A percentile compares a stretch with the other conserved stretches of the same genome.
Evolutionary conservation across 37 sponge, comb jelly and placozoan species (phyloP).

Genomic region (Ianthella basta): DNA sequence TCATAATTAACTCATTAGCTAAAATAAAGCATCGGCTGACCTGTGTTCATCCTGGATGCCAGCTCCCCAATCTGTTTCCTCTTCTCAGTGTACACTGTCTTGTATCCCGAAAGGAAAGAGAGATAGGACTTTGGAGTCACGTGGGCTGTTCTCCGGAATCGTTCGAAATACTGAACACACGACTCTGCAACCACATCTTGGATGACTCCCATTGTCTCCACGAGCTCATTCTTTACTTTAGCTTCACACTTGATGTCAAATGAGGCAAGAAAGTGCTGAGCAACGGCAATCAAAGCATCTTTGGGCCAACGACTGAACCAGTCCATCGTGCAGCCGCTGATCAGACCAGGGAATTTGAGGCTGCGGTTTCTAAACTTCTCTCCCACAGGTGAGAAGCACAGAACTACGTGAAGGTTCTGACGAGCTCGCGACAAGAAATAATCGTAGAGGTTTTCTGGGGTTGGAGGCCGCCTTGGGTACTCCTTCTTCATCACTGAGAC

Average conservation of each 20-base stretch:
- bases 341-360: slow-evolving; percentile 98
- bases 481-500: slow-evolving; percentile 99
- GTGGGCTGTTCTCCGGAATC: slow-evolving; percentile 93
- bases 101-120: slow-evolving; percentile 95
- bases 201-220: slow-evolving; percentile 94
- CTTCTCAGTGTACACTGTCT: slow-evolving; percentile 86
- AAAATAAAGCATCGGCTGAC: neutral
- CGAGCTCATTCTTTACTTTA: slow-evolving; percentile 87
- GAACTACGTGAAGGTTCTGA: slow-evolving; percentile 97
- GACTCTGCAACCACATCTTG: slow-evolving; percentile 98
- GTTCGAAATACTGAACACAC: slow-evolving; percentile 93
- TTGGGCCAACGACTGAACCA: slow-evolving; percentile 99
- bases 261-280: slow-evolving; percentile 87
- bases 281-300: slow-evolving; percentile 97
- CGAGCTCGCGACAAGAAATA: slow-evolving; percentile 95
- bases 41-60: slow-evolving; percentile 91
- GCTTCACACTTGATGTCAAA: slow-evolving; percentile 86
- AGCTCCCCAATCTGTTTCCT: slow-evolving; percentile 81
- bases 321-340: slow-evolving; percentile 99
- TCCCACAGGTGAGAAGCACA: slow-evolving; percentile 99
- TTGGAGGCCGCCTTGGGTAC: slow-evolving; percentile 93
- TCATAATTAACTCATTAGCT: too few relatives aligned
- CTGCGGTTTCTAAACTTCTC: slow-evolving; percentile 98
- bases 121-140: slow-evolving; percentile 99
- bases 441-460: slow-evolving; percentile 97